Base-by-base conservation (phyloP, 2,113 vertebrate species). In the Oncorhynchus mykiss region DNA sequence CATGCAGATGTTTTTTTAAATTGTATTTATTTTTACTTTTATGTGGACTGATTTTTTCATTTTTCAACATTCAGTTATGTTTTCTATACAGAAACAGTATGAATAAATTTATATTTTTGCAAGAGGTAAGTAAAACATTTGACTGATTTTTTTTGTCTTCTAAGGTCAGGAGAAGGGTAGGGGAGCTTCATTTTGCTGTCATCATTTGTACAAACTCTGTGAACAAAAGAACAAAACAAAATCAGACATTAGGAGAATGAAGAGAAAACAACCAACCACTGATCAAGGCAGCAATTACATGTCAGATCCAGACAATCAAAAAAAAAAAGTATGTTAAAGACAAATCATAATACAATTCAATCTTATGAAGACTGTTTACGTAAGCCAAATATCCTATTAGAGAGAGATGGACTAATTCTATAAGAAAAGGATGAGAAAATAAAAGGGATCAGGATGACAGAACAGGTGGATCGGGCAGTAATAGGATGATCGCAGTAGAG, bases 161-260 rank as follows among this genome's bases (percentile, higher is more conserved):
- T 95, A 95, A 93, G 92, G 89, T 89, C 88, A 92, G 91, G 92
- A 54, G 51, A 91, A 94, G 91, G 85, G 92, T 91, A 93, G 92
- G 84, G 92, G 84, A 91, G 18, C 93, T 95, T 99, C 96, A 99
- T 95, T 98, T 98, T 92, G 95, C 95, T 78, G 96, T 99, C 98
- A 99, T 99, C 98, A 99, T 99, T 94, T 97, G 94, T 95, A 99
- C 97, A 95, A 99, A 99, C 93, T 99, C 97, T 99, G 94, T 83
- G 92, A 92, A 92, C 64, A 70, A 12, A 84, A 92, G 71, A 71
- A 67, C 1, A 79, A 14, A 65, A 8, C 29, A 0, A 3, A 20
- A 39, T 59, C 2, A 76, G 20, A 73, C 24, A 25, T 6, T 49
- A 13, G 29, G 12, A 13, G 65, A 39, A 39, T n/a, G 14, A 31